Conservation (phyloP, 2,888 invertebrate genomes). For the Leptinotarsa tumamoca region DNA sequence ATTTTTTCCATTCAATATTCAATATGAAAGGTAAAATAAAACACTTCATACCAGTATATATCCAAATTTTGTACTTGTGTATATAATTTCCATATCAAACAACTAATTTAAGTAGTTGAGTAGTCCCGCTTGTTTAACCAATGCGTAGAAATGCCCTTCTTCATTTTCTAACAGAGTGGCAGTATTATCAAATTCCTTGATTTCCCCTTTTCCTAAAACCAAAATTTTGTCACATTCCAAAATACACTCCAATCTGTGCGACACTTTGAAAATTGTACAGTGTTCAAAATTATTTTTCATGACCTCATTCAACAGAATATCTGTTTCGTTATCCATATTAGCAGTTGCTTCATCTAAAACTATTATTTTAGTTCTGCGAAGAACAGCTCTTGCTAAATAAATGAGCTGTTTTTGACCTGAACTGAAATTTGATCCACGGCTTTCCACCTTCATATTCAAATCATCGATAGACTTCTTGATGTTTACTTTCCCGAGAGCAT, state of each 20-base stretch:
- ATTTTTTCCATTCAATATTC: no score
- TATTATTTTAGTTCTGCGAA: constrained; percentile 67
- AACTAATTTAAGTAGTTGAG: constrained; percentile 27
- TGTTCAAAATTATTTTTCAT: constrained; percentile 68
- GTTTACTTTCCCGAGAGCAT: constrained; percentile 77
- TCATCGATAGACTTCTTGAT: constrained; percentile 76
- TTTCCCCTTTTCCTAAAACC: constrained; percentile 68
- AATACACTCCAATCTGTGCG: constrained; percentile 66
- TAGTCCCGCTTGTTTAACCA: constrained; percentile 79
- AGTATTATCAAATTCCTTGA: constrained; percentile 56
- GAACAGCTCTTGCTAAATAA: constrained; percentile 69
- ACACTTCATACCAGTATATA: background rate
- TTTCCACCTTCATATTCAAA: constrained; percentile 65
- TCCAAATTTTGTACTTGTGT: background rate
- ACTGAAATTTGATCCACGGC: constrained; percentile 62
- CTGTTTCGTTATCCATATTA: constrained; percentile 69
- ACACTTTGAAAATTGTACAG: constrained; percentile 70
- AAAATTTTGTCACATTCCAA: constrained; percentile 68
- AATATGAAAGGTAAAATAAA: background rate
- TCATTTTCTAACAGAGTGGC: constrained; percentile 69
- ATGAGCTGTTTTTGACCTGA: constrained; percentile 71
- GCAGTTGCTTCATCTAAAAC: constrained; percentile 71
- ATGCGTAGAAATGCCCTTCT: constrained; percentile 72
- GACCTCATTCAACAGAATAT: constrained; percentile 68
- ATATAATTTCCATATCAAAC: background rate